Base-by-base conservation (phyloP, 1,140 invertebrate genomes). In the Ditylenchus dipsaci region DNA sequence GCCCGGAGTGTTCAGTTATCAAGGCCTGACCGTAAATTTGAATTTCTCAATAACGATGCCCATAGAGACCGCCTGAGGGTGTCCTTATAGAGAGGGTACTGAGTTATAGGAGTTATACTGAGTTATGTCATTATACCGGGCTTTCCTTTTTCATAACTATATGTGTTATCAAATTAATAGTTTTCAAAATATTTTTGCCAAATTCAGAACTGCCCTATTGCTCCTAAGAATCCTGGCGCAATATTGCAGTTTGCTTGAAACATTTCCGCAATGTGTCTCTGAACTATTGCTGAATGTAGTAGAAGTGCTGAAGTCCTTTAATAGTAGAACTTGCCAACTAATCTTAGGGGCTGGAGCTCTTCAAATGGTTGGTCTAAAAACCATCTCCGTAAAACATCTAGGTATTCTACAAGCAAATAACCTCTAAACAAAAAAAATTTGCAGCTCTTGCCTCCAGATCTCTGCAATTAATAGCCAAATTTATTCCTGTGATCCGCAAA, bases 291-390 rank as follows among this genome's bases (percentile, higher is more conserved):
- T 90, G 65, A 88, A 92, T 82, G 87, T 96, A 67, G 87, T 92
- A 8, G 93, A 97, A 83, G 82, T 96, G 56, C 86, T 94, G 65
- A 87, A 86, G 78, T 84, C 89, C 75, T 97, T 95, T 82, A 97
- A 96, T 86, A 94, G 91, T 7, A 88, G 90, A 74, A 91, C 90
- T 70, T 95, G 91, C 85, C 92, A 96, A 82, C 85, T 98, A 65
- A 91, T 99, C 27, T 86, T 97, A 26, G 93, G 93, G 59, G 95
- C 93, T 33, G 93, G 93, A 33, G 94, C 95, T 1, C 88, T 97
- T 78, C 90, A 92, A 80, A 89, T 92, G 69, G 92, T 92, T 19
- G 93, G 94, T 0, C 85, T 97, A 47, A 97, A 95, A 86, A 95
- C 92, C 53, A 98, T 99, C 59, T 94, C 92, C 0, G 93, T 90